A percentile compares a stretch with the other conserved stretches of the same genome.
Evolutionary conservation across 2,797 vertebrate genomes (phyloP).

Genomic region (Lycodopsis pacificus): DNA sequence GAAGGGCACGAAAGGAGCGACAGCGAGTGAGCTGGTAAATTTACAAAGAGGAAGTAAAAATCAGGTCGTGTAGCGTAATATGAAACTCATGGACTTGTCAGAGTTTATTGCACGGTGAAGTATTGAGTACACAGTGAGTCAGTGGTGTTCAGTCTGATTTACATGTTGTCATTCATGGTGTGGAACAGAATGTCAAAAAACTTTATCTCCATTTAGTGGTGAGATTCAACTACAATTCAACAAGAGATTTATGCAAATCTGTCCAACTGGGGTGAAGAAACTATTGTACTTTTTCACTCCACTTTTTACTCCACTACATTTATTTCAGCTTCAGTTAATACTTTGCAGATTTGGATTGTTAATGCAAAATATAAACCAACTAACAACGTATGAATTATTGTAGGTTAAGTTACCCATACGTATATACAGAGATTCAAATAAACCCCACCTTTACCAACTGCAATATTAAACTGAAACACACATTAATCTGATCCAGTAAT

Average conservation of each 20-base stretch:
- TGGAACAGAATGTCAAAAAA: conserved; percentile 7
- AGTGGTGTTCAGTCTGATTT: neutral
- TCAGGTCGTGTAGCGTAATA: rapidly evolving
- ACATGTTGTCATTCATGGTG: neutral
- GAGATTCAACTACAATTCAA: neutral
- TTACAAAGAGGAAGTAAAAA: conserved; percentile 45
- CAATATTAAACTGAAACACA: neutral
- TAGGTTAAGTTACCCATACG: neutral
- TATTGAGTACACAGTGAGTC: neutral
- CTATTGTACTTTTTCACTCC: neutral
- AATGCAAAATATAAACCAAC: neutral
- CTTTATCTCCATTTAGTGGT: neutral
- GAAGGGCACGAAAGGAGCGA: conserved; percentile 8
- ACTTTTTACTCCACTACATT: neutral
- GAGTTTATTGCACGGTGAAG: neutral
- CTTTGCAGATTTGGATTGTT: neutral
- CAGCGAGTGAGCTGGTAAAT: conserved; percentile 1
- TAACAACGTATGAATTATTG: neutral
- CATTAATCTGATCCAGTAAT: neutral
- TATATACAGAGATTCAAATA: neutral
- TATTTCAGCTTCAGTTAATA: neutral
- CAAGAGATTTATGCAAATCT: neutral
- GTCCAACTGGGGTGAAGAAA: neutral
- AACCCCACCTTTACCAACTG: neutral
- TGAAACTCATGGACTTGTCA: neutral